Percentiles rank a stretch among this genome's conserved stretches.
Conservation (phyloP, 2,113 vertebrate genomes). For the Hypocryptadius cinnamomeus region DNA sequence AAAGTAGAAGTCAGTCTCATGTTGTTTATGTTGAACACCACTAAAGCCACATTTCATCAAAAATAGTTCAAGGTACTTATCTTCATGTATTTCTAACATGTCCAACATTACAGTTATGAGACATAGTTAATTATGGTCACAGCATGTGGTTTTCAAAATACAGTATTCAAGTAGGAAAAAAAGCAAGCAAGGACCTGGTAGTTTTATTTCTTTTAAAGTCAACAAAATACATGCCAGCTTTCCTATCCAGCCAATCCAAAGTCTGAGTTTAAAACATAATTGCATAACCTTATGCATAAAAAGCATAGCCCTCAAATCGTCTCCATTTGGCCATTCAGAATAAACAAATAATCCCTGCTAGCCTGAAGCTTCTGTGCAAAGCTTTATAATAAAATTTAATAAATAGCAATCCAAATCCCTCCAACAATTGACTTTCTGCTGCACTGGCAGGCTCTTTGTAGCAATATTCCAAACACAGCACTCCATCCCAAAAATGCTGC, state of each 20-base stretch:
- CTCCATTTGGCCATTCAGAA: neutral
- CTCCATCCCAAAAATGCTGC: neutral
- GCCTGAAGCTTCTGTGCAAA: conserved; percentile 34
- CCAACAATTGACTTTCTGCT: conserved; percentile 53
- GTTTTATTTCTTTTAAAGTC: conserved; percentile 17
- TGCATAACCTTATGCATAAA: neutral
- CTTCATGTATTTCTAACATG: conserved; percentile 9
- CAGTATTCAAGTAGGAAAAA: neutral
- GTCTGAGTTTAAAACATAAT: neutral
- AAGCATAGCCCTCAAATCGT: neutral
- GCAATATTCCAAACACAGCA: conserved; percentile 13
- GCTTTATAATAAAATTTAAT: conserved; percentile 21
- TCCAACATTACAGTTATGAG: neutral
- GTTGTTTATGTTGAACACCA: neutral
- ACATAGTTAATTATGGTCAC: conserved; percentile 26
- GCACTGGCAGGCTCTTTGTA: conserved; percentile 44
- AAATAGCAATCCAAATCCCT: conserved; percentile 34
- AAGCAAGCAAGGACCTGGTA: conserved; percentile 21
- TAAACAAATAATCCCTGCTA: conserved; percentile 11
- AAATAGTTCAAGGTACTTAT: conserved; percentile 23
- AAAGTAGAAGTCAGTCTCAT: neutral
- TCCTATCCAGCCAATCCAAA: neutral
- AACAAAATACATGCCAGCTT: conserved; percentile 21
- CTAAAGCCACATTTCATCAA: conserved; percentile 1
- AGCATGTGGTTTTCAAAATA: conserved; percentile 22